Base-by-base conservation (phyloP, 2,113 vertebrate species). In the Proteles cristata region DNA sequence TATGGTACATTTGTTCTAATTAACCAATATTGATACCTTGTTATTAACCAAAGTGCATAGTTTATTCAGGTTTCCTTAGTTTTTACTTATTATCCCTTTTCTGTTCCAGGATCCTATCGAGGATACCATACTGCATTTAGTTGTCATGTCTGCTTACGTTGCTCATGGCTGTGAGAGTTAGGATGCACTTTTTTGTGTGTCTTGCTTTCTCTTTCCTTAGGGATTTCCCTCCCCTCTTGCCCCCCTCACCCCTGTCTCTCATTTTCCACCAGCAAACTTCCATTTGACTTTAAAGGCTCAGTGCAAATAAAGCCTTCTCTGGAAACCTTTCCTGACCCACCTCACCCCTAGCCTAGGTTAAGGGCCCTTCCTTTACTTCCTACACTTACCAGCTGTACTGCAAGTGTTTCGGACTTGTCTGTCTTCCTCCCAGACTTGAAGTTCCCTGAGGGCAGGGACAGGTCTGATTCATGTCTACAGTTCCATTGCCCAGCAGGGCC, bases 1-100 rank as follows among this genome's bases (percentile, higher is more conserved):
- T 66, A n/a, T 65, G 33, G n/a, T 83, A 48, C 48, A 33, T 95
- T 92, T 88, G 48, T 92, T 96, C 35, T 74, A 93, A 81, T 94
- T 74, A 96, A 82, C 77, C 71, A 48, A 33, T 92, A 95, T 25
- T 17, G 3, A 85, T 35, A 89, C 50, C 28, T 90, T 92, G 45
- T 90, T 74, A 94, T 94, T 87, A 90, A 33, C 31, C n/a, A 31
- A 92, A 76, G 33, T 93, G 43, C 28, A 61, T 33, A 35, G 35
- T 92, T 95, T 55, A 69, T 88, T 93, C 43, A 61, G 4, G 84
- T 88, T 96, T 91, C 16, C 43, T 95, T 80, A 68, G 48, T 63
- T 92, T 95, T 93, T 96, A 90, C 16, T 33, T 82, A 85, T 71
- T 84, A 33, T 10, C 55, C 19, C 26, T 55, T 86, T 90, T 66